These are phyloP conservation scores for Amphiduros pacificus DNA, from an alignment of 2,888 invertebrate genomes.

Conservation along the genomic window DNA sequence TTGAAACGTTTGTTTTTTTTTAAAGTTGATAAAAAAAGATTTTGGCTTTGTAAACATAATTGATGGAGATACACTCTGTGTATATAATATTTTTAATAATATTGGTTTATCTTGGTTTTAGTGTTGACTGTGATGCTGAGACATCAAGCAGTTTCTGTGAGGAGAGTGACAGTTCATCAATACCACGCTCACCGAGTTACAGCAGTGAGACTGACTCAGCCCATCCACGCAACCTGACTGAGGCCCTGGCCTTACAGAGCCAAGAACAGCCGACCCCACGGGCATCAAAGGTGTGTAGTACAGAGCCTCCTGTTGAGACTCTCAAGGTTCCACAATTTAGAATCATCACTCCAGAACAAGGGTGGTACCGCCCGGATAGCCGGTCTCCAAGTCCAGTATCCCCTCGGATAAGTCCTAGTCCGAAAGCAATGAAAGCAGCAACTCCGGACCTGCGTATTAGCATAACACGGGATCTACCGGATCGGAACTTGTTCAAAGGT, in stretches of 20 bases:
- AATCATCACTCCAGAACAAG: slow-evolving; percentile 20
- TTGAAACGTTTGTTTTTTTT: too few relatives aligned
- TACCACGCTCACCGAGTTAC: slow-evolving; percentile 40
- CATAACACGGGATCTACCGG: background rate
- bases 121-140: slow-evolving; percentile 50
- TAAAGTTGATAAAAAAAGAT: too few relatives aligned
- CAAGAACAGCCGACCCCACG: background rate
- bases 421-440: slow-evolving; percentile 16
- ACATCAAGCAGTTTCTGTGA: slow-evolving; percentile 50
- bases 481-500: background rate
- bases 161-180: slow-evolving; percentile 42
- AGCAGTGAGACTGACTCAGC: slow-evolving; percentile 39
- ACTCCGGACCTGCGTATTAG: slow-evolving; percentile 7
- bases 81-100: background rate
- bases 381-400: slow-evolving; percentile 22
- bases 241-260: slow-evolving; percentile 9
- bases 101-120: slow-evolving; percentile 32
- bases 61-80: too few relatives aligned
- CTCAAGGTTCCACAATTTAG: slow-evolving; percentile 21
- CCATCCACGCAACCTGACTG: slow-evolving; percentile 8
- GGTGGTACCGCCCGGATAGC: slow-evolving; percentile 19
- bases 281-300: background rate
- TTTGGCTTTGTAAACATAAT: too few relatives aligned
- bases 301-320: slow-evolving; percentile 11
- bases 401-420: slow-evolving; percentile 19